phyloP scores from a whole-genome alignment of 2,888 invertebrate genomes.

The Drosophila anomalata region DNA sequence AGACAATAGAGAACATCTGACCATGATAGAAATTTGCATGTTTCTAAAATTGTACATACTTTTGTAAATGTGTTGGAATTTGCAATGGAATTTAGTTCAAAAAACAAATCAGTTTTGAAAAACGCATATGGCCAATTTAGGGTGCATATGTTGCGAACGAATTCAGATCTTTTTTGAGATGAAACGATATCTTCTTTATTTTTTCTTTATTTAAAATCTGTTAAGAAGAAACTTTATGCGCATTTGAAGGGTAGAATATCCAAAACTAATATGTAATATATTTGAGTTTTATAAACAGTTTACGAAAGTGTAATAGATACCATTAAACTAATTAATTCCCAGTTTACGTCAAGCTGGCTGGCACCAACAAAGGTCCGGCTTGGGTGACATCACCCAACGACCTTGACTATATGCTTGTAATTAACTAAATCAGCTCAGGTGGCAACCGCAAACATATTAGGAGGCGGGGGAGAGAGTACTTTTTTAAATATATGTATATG shows the following conservation, averaged over 20 bases:
- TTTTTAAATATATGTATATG: slow-evolving; percentile 2
- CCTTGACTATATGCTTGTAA: slow-evolving; percentile 30
- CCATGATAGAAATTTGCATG: slow-evolving; percentile 11
- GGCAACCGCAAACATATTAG: slow-evolving; percentile 21
- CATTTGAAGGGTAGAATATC: neutral
- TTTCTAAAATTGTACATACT: neutral
- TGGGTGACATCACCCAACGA: slow-evolving; percentile 40
- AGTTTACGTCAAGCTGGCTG: neutral
- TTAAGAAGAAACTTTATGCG: too few species aligned
- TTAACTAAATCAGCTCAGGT: slow-evolving; percentile 30
- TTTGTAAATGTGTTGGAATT: slow-evolving; percentile 45
- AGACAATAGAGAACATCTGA: slow-evolving; percentile 19
- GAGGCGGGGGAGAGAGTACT: neutral
- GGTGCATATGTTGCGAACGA: slow-evolving; percentile 38
- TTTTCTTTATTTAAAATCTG: too few species aligned
- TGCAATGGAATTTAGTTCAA: slow-evolving; percentile 56
- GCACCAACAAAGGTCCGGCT: slow-evolving; percentile 15
- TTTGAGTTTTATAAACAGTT: neutral
- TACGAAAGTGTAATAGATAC: neutral
- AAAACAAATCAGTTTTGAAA: slow-evolving; percentile 27
- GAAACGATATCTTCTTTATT: neutral
- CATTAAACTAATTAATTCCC: slow-evolving; percentile 15
- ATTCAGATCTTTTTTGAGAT: slow-evolving; percentile 4
- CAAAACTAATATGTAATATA: neutral
- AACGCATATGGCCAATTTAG: slow-evolving; percentile 28